These are phyloP conservation scores for Balaenoptera acutorostrata DNA, from an alignment of 2,113 vertebrate genomes.

Conservation along the genomic window DNA sequence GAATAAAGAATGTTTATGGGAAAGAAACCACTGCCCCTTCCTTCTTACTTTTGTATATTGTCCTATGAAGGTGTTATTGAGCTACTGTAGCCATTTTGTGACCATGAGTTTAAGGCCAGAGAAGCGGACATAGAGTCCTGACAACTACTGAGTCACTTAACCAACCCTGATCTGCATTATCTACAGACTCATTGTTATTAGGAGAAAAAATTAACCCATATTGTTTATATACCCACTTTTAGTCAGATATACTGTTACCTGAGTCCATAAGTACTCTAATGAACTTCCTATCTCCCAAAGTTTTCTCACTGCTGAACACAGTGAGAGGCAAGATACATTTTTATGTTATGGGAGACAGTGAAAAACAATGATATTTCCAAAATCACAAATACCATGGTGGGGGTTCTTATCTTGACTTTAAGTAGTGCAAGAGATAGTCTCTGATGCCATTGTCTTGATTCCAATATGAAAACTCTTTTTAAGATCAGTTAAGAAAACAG, in stretches of 20 bases:
- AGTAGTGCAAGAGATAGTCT: not conserved
- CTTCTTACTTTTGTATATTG: not conserved
- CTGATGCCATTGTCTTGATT: not conserved
- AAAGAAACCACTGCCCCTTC: not conserved
- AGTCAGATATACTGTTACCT: not conserved
- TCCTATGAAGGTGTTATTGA: not conserved
- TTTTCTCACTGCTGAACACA: not conserved
- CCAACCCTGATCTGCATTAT: not conserved
- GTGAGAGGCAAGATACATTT: not conserved
- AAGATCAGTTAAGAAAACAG: not conserved
- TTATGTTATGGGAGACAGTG: not conserved
- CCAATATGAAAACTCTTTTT: not conserved
- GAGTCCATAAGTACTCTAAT: not conserved
- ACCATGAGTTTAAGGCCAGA: not conserved
- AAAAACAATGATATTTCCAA: not conserved
- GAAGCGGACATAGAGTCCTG: not conserved
- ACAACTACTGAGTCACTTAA: not conserved
- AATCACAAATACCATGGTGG: not conserved
- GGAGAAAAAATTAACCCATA: not conserved
- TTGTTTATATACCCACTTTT: not conserved
- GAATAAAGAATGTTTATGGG: not conserved
- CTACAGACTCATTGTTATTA: not conserved
- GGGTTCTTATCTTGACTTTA: not conserved
- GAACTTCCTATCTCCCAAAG: not conserved
- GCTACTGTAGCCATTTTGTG: not conserved